phyloP scores from a whole-genome alignment of 2,888 invertebrate species.

The Axea sp. region DNA sequence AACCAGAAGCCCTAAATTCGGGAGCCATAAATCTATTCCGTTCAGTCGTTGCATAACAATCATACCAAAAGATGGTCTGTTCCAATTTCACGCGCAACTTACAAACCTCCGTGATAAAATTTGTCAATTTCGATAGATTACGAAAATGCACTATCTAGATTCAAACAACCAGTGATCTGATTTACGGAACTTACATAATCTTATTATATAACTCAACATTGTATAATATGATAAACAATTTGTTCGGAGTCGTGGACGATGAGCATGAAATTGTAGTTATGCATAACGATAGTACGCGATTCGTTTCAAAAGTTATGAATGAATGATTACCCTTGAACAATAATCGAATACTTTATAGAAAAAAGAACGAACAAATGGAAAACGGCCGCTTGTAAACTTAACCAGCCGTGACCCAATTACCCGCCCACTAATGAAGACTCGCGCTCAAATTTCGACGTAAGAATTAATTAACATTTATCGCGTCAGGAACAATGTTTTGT shows the following conservation, averaged over 20 bases:
- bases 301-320: conserved; percentile 38
- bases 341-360: conserved; percentile 31
- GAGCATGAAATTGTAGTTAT: conserved; percentile 1
- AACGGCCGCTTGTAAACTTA: conserved; percentile 25
- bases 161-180: conserved; percentile 5
- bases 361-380: conserved; percentile 4
- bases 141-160: no score
- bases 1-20: no score
- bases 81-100: no score
- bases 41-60: no score
- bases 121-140: no score
- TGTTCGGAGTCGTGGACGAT: background rate
- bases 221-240: conserved; percentile 30
- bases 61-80: no score
- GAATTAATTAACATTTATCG: conserved; percentile 24
- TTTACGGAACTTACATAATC: conserved; percentile 17
- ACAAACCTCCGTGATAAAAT: no score
- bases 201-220: conserved; percentile 19
- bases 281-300: conserved; percentile 4
- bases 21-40: no score
- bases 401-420: conserved; percentile 52
- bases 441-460: conserved; percentile 11
- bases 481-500: conserved; percentile 26
- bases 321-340: conserved; percentile 42
- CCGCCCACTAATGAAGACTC: conserved; percentile 16